Evolutionary conservation across 1,140 invertebrate genomes (phyloP).

Genomic region (Brachystomella parvula): DNA sequence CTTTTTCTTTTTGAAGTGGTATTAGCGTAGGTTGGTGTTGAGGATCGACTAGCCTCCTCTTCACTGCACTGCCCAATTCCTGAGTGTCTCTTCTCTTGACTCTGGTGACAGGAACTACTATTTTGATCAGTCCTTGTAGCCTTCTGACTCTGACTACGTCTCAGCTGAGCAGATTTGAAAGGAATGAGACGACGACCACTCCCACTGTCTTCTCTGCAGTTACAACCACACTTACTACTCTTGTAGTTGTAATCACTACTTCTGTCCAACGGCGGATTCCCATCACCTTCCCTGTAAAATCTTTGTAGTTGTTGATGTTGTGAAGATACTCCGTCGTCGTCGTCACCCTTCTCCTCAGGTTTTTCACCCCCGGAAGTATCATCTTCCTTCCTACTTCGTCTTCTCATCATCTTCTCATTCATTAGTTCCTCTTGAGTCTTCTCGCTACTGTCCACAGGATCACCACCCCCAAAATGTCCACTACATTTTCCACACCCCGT

Average conservation of each 20-base stretch:
- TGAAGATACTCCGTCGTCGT: neutral
- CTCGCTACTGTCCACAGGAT: neutral
- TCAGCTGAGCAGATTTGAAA: slow-evolving; percentile 24
- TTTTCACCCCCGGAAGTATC: slow-evolving; percentile 39
- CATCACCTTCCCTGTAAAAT: neutral
- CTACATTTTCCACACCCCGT: neutral
- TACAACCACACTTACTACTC: neutral
- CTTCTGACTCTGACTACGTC: slow-evolving; percentile 31
- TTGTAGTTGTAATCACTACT: neutral
- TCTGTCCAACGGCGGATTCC: neutral
- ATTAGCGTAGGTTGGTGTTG: too few relatives aligned
- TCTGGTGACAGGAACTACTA: too few relatives aligned
- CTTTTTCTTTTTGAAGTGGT: too few relatives aligned
- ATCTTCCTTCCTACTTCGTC: neutral
- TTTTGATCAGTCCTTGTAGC: too few relatives aligned
- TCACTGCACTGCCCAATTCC: too few relatives aligned
- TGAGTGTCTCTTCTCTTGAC: too few relatives aligned
- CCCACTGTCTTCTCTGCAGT: neutral
- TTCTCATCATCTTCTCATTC: neutral
- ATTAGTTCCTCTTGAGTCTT: neutral
- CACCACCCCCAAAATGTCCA: neutral
- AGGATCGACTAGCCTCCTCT: too few relatives aligned
- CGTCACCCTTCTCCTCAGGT: slow-evolving; percentile 20
- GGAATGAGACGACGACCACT: neutral
- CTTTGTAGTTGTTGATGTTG: slow-evolving; percentile 2